Evolutionary conservation across 2,888 invertebrate species (phyloP), one percentile per base, ranked within the genome.

Genomic region (Abrostola triplasia): DNA sequence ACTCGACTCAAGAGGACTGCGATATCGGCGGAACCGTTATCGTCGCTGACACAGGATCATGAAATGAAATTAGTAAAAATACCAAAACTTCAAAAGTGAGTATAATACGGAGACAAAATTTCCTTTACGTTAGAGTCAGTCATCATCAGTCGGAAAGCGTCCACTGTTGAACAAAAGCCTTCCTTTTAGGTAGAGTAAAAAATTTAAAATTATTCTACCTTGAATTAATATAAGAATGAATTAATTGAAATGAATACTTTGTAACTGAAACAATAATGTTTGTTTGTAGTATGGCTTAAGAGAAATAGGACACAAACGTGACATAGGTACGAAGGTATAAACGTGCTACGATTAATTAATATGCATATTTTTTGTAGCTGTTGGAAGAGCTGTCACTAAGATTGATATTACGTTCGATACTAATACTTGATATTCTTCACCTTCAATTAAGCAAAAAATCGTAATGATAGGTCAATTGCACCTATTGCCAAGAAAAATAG

Each of bases 1-100:
- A 96, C 96, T 5, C 93, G 97, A 77, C 95, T 95, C 56, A 95
- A 95, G 73, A 91, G 95, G 64, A 97, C 97, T 85, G 97, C 98
- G 64, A 98, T 97, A 80, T 97, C 95, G 95, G 98, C 98, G 0
- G 98, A 98, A 86, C 98, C 98, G 0, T 85, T 96, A 49, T 95
- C 95, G 13, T 90, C 95, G 37, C 85, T 95, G 58, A 89, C 92
- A 37, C 95, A 95, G 59, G 95, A 95, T 55, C 92, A 92, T 77
- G 95, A 95, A 80, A 91, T 96, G 90, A 96, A 96, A 78, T 95
- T 97, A 73, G 95, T 95, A 73, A 97, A 97, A 90, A 96, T 97
- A 87, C 95, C 96, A 51, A 97, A 97, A 90, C 95, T 95, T 67
- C 92, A 95, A 82, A 95, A 95, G 96, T 97, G 66, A 88, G 90